phyloP scores from a whole-genome alignment of 1,140 invertebrate genomes.

The Pseudomyrmex sp. region DNA sequence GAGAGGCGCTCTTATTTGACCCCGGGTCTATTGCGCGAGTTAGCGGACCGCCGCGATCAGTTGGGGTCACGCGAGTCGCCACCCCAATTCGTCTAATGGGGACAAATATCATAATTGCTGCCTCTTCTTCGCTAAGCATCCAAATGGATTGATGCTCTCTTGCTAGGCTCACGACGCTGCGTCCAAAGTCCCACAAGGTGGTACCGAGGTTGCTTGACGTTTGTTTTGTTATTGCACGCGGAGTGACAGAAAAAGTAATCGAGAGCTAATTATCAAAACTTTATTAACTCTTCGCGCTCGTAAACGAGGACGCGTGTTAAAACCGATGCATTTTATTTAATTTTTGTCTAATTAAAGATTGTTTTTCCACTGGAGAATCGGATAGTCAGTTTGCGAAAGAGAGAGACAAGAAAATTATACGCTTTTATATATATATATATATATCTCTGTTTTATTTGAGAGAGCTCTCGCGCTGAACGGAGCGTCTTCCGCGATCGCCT shows the following conservation, averaged over 20 bases:
- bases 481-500: neutral
- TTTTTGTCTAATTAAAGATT: no score
- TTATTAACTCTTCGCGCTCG: no score
- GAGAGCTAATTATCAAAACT: neutral
- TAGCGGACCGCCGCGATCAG: conserved; percentile 80
- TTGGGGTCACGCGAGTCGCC: conserved; percentile 80
- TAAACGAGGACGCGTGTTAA: no score
- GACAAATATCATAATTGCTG: conserved; percentile 83
- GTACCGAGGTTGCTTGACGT: neutral
- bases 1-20: conserved; percentile 81
- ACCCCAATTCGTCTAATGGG: conserved; percentile 82
- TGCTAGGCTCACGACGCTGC: conserved; percentile 40
- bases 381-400: no score
- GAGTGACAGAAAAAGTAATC: neutral
- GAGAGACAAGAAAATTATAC: neutral
- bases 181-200: neutral
- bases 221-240: neutral
- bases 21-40: conserved; percentile 81
- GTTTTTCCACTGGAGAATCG: no score
- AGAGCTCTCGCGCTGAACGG: neutral
- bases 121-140: conserved; percentile 77
- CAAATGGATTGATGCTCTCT: conserved; percentile 78
- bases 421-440: no score
- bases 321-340: no score
- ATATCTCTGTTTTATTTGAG: neutral